Percentiles rank a stretch among this genome's conserved stretches.
phyloP scores from a whole-genome alignment of 1,140 invertebrate species.

The Fopius arisanus region DNA sequence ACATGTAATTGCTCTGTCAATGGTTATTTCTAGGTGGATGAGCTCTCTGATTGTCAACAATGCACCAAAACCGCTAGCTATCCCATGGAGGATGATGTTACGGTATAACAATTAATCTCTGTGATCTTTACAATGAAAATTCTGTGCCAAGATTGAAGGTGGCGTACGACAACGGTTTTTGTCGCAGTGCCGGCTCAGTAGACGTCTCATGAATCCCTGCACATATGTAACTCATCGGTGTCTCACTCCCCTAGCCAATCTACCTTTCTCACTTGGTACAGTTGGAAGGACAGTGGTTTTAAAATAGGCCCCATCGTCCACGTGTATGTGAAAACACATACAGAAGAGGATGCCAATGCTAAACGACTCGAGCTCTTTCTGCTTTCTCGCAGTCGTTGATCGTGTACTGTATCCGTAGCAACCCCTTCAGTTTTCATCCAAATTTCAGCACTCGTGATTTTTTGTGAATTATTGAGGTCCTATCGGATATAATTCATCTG shows the following conservation, averaged over 20 bases:
- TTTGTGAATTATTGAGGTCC: too few species aligned
- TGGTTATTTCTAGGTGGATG: too few species aligned
- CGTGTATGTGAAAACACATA: constrained; percentile 21
- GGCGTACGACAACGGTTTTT: neutral
- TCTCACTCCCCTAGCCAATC: neutral
- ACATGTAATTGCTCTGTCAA: too few species aligned
- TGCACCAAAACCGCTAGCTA: too few species aligned
- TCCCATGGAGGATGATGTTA: too few species aligned
- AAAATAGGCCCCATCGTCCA: constrained; percentile 53
- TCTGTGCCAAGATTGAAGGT: too few species aligned
- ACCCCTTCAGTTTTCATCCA: constrained; percentile 20
- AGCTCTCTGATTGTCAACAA: too few species aligned
- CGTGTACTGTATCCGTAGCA: constrained; percentile 52
- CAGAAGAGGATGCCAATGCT: constrained; percentile 49
- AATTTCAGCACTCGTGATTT: too few species aligned
- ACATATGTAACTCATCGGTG: neutral
- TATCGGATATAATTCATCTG: too few species aligned
- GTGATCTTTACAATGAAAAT: too few species aligned
- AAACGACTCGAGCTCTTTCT: constrained; percentile 38
- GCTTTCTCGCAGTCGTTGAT: constrained; percentile 53
- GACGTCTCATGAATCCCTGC: neutral
- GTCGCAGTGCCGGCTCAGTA: neutral
- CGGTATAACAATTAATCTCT: too few species aligned
- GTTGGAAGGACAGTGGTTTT: constrained; percentile 62
- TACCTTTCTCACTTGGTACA: constrained; percentile 17